Conservation (phyloP, 1,140 invertebrate genomes). For the Platorchestia sp. region DNA sequence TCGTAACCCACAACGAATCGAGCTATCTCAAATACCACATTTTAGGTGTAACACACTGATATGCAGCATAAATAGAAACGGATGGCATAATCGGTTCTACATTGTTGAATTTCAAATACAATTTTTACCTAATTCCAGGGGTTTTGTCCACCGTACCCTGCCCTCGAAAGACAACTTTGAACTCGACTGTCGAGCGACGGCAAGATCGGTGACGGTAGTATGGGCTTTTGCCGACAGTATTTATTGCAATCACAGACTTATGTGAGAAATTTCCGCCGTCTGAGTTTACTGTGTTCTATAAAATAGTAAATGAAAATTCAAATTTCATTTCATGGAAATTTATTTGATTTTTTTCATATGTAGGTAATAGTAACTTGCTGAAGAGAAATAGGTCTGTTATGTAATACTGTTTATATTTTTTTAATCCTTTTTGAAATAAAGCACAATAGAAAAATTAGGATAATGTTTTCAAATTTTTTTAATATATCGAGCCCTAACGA, state of each 20-base stretch:
- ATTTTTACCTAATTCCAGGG: background rate
- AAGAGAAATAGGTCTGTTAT: background rate
- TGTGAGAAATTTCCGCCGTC: background rate
- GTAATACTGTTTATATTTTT: background rate
- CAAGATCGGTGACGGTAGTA: background rate
- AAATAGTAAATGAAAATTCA: background rate
- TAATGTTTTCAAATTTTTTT: no score
- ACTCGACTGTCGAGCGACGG: slow-evolving; percentile 7
- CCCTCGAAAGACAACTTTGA: background rate
- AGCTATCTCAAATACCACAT: no score
- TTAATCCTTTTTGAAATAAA: background rate
- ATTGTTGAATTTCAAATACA: no score
- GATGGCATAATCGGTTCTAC: no score
- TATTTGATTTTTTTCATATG: background rate
- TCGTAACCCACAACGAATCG: no score
- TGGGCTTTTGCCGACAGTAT: background rate
- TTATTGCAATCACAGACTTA: background rate
- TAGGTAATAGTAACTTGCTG: background rate
- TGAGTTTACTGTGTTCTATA: background rate
- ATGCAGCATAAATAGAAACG: no score
- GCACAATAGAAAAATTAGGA: no score
- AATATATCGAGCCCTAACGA: no score
- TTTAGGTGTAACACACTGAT: no score
- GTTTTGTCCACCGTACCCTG: background rate
- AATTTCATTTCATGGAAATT: background rate